These are phyloP conservation scores for Anhinga anhinga DNA, from an alignment of 2,113 vertebrate species.

Conservation along the genomic window DNA sequence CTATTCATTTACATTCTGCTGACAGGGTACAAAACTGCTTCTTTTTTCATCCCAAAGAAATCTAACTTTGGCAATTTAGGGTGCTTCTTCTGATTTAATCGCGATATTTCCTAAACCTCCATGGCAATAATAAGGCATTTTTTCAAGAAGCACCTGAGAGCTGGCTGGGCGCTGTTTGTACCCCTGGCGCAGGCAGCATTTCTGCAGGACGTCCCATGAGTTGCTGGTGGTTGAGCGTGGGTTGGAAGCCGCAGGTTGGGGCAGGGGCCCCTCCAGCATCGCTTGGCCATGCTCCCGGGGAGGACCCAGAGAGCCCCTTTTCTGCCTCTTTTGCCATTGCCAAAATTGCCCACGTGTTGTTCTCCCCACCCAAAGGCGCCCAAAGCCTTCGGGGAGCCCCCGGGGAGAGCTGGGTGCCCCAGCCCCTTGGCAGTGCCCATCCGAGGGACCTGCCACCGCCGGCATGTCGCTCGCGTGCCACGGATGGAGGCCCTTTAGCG, in stretches of 20 bases:
- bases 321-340: background rate
- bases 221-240: fast-evolving
- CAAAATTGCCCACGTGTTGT: fast-evolving
- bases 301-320: background rate
- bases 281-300: background rate
- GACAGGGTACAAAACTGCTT: constrained; percentile 28
- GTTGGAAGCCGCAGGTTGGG: fast-evolving
- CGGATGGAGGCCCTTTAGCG: background rate
- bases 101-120: constrained; percentile 32
- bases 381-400: background rate
- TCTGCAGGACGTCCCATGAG: background rate
- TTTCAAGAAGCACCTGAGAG: background rate
- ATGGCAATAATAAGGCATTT: background rate
- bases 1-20: constrained; percentile 61
- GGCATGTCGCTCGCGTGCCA: fast-evolving
- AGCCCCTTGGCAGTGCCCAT: background rate
- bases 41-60: constrained; percentile 8
- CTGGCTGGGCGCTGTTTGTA: background rate
- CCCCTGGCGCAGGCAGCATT: background rate
- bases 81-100: constrained; percentile 33
- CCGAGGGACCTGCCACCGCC: background rate
- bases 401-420: background rate
- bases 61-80: constrained; percentile 10
- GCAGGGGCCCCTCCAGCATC: background rate
- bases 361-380: background rate